These are phyloP conservation scores for Chrysocyon brachyurus DNA, from an alignment of 2,797 vertebrate genomes.

Conservation along the genomic window DNA sequence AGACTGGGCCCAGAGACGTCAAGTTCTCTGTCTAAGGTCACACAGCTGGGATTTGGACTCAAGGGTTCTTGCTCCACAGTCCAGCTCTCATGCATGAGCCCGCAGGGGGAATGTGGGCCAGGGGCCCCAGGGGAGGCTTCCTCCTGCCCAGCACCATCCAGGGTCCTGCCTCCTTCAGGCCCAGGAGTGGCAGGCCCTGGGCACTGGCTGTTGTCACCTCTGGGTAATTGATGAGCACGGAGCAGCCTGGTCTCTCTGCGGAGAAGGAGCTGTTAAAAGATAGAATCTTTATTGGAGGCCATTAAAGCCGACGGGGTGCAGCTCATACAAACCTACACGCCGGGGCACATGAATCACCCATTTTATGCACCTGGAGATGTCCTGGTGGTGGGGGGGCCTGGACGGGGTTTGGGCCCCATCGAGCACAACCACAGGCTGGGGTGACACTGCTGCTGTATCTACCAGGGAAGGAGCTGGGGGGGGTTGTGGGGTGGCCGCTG, in stretches of 20 bases:
- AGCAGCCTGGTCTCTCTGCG: neutral
- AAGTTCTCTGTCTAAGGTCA: neutral
- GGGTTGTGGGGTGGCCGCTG: neutral
- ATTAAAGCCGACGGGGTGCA: neutral
- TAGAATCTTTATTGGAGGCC: neutral
- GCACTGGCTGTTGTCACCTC: neutral
- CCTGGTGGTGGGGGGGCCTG: neutral
- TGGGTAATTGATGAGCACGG: neutral
- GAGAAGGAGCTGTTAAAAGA: neutral
- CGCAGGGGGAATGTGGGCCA: neutral
- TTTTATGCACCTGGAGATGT: neutral
- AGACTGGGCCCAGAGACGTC: neutral
- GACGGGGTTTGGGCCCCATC: accelerated
- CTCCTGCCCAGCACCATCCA: too few relatives aligned
- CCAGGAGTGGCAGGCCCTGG: neutral
- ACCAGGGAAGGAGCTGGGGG: neutral
- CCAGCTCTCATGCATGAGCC: neutral
- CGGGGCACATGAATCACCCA: neutral
- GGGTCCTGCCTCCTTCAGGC: neutral
- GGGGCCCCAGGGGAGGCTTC: neutral
- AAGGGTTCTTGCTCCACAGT: neutral
- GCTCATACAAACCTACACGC: neutral
- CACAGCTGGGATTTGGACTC: neutral
- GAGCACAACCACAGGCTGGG: too few relatives aligned
- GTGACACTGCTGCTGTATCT: neutral